Percentiles rank a stretch among this genome's conserved stretches.
Evolutionary conservation across 2,797 vertebrate species (phyloP).

Genomic region (Enteromius fasciolatus): DNA sequence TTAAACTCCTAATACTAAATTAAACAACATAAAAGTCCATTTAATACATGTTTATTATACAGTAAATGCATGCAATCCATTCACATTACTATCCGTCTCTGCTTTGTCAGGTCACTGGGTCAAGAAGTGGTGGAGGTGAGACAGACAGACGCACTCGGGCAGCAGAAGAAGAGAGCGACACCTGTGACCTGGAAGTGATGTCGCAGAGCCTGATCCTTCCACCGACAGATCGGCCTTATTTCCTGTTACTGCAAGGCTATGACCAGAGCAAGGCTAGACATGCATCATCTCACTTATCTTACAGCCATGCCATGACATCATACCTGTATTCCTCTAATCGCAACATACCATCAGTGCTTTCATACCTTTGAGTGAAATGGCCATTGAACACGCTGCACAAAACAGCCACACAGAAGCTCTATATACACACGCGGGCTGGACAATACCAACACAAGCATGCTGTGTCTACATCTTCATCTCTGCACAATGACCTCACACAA

Average conservation of each 20-base stretch:
- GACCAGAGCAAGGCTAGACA: constrained; percentile 89
- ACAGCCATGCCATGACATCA: constrained; percentile 76
- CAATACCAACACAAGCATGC: constrained; percentile 66
- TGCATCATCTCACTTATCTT: constrained; percentile 68
- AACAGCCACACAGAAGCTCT: constrained; percentile 71
- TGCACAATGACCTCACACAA: constrained; percentile 81
- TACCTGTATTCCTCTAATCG: constrained; percentile 82
- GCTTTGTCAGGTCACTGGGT: constrained; percentile 67
- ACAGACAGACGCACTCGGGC: constrained; percentile 71
- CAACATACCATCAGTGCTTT: constrained; percentile 79
- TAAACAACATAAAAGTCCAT: too few relatives aligned
- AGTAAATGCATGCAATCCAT: not conserved
- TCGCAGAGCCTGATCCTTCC: constrained; percentile 92
- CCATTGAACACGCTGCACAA: constrained; percentile 73
- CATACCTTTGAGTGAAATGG: constrained; percentile 68
- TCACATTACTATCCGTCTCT: not conserved
- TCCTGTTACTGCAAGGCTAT: constrained; percentile 89
- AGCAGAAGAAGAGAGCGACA: constrained; percentile 74
- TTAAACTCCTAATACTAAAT: not conserved
- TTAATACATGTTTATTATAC: not conserved
- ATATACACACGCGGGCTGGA: constrained; percentile 66
- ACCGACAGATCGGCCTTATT: constrained; percentile 88
- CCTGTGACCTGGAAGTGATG: constrained; percentile 88
- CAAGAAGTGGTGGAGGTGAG: constrained; percentile 69
- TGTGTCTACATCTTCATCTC: constrained; percentile 72